These are phyloP conservation scores for Zophobas atratus DNA, from an alignment of 1,140 invertebrate genomes.

Conservation along the genomic window DNA sequence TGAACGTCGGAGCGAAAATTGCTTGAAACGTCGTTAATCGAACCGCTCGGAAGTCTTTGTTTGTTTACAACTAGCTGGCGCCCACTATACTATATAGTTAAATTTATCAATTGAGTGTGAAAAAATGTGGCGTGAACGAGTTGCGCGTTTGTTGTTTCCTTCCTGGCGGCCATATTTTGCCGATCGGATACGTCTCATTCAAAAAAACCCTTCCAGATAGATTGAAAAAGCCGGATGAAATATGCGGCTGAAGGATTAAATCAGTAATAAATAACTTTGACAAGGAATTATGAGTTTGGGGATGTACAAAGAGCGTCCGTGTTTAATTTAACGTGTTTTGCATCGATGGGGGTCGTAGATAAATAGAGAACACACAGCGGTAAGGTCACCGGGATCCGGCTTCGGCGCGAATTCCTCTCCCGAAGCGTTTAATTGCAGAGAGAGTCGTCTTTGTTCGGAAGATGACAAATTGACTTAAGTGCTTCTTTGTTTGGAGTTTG, in stretches of 20 bases:
- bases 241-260: slow-evolving; percentile 38
- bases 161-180: too few relatives aligned
- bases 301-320: slow-evolving; percentile 30
- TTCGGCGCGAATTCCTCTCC: too few relatives aligned
- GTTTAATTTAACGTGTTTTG: slow-evolving; percentile 38
- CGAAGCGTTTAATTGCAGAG: neutral
- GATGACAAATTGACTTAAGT: slow-evolving; percentile 35
- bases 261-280: slow-evolving; percentile 38
- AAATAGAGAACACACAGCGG: slow-evolving; percentile 1
- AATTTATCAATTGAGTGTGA: too few relatives aligned
- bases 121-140: too few relatives aligned
- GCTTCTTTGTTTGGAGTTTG: slow-evolving; percentile 28
- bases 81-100: too few relatives aligned
- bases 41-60: too few relatives aligned
- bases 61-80: too few relatives aligned
- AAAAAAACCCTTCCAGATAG: slow-evolving; percentile 13
- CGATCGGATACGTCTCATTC: neutral
- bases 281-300: slow-evolving; percentile 38
- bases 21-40: neutral
- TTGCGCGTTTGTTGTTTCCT: too few relatives aligned
- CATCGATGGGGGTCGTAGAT: slow-evolving; percentile 28
- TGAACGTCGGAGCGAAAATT: neutral
- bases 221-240: slow-evolving; percentile 35
- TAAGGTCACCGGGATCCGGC: neutral
- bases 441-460: too few relatives aligned